These are phyloP conservation scores for Xestia rhomboidea DNA, from an alignment of 2,888 invertebrate species.

Conservation along the genomic window DNA sequence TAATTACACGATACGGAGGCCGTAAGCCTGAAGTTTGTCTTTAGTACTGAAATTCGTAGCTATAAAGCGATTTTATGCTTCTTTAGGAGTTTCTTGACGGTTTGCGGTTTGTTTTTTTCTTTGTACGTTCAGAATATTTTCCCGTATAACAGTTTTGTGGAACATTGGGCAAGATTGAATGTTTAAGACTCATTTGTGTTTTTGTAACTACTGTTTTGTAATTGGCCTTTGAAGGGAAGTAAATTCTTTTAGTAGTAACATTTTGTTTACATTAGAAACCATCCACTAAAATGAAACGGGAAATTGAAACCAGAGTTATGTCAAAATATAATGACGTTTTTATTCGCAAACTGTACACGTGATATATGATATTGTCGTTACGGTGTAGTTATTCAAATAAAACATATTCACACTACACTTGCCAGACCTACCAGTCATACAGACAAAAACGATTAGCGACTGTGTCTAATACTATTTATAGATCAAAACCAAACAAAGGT, in stretches of 20 bases:
- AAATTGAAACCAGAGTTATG: constrained; percentile 27
- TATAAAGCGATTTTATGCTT: constrained; percentile 73
- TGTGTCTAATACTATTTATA: background rate
- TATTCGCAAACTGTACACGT: background rate
- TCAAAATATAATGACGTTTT: background rate
- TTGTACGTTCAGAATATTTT: constrained; percentile 52
- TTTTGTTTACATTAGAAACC: constrained; percentile 12
- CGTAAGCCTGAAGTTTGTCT: constrained; percentile 76
- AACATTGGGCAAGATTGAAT: constrained; percentile 51
- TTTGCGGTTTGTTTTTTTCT: constrained; percentile 69
- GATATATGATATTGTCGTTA: background rate
- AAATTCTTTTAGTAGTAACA: constrained; percentile 6
- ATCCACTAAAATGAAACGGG: constrained; percentile 3
- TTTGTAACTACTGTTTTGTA: constrained; percentile 19
- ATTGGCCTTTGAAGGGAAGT: constrained; percentile 1
- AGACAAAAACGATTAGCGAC: background rate
- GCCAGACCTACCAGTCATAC: background rate
- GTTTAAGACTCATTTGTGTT: constrained; percentile 38
- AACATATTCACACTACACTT: background rate
- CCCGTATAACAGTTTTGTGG: constrained; percentile 45
- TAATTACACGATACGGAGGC: constrained; percentile 83
- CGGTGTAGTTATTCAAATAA: background rate
- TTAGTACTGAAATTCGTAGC: constrained; percentile 71
- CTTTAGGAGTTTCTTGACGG: constrained; percentile 68
- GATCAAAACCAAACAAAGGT: background rate